Conservation (phyloP, 2,888 invertebrate genomes). For the Griposia aprilina region DNA sequence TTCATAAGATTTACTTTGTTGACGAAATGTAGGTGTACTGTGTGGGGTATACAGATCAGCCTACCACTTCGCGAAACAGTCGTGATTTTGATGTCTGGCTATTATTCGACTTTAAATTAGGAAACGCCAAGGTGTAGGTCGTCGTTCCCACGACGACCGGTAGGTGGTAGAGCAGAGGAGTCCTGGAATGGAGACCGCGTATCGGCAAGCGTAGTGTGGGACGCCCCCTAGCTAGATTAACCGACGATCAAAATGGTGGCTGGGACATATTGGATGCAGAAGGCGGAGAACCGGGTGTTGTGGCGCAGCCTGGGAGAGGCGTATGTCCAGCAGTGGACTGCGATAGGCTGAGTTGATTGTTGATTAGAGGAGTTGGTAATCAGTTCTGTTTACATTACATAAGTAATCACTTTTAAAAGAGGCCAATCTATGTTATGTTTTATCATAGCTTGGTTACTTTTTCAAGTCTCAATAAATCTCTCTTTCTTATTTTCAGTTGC, state of each 20-base stretch:
- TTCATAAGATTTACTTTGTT: neutral
- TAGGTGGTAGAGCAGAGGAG: neutral
- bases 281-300: neutral
- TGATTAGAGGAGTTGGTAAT: neutral
- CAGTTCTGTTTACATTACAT: neutral
- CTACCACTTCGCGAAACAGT: neutral
- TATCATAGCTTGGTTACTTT: neutral
- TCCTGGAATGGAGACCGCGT: neutral
- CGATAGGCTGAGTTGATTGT: neutral
- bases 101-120: neutral
- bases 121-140: neutral
- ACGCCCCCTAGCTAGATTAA: neutral
- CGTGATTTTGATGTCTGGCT: too few relatives aligned
- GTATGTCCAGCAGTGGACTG: neutral
- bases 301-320: neutral
- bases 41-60: neutral
- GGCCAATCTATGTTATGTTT: neutral
- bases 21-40: neutral
- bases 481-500: conserved; percentile 54
- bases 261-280: neutral
- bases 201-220: neutral
- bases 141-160: too few relatives aligned
- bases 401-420: neutral
- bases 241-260: neutral
- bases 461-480: neutral